Evolutionary conservation across 2,888 invertebrate species (phyloP).

Genomic region (Opisthograptis luteolata): DNA sequence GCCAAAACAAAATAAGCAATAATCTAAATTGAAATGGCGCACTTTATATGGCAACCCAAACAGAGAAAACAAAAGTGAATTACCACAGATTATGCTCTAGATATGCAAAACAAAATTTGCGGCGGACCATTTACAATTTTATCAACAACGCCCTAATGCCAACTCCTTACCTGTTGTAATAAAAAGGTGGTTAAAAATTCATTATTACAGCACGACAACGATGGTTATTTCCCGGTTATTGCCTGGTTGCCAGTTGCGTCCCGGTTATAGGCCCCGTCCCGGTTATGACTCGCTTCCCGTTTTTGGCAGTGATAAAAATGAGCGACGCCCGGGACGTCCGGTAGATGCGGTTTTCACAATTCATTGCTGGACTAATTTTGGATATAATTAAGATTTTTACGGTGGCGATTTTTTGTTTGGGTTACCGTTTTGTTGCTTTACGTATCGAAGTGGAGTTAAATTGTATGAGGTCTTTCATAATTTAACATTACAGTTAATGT

Average conservation of each 20-base stretch:
- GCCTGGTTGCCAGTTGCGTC: conserved; percentile 21
- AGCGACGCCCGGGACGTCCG: conserved; percentile 41
- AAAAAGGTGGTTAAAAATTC: conserved; percentile 39
- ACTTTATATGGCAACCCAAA: conserved; percentile 2
- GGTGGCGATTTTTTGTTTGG: conserved; percentile 13
- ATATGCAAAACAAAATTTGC: conserved; percentile 16
- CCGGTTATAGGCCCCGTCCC: conserved; percentile 48
- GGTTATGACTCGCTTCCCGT: conserved; percentile 52
- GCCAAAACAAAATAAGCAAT: conserved; percentile 1
- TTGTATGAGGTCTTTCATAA: no score
- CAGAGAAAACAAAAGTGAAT: conserved; percentile 17
- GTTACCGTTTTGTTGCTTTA: no score
- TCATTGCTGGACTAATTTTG: conserved; percentile 42
- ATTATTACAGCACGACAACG: conserved; percentile 34
- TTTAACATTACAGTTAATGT: no score
- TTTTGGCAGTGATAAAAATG: conserved; percentile 50
- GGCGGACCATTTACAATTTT: conserved; percentile 17
- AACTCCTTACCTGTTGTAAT: conserved; percentile 36
- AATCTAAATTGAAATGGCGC: conserved; percentile 12
- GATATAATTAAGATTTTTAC: conserved; percentile 26
- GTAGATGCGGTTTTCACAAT: conserved; percentile 58
- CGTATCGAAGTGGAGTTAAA: no score
- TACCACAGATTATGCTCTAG: conserved; percentile 10
- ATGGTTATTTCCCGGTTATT: conserved; percentile 51
- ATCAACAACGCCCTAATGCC: conserved; percentile 21